These are phyloP conservation scores for Drosophila malerkotliana DNA, from an alignment of 1,140 invertebrate genomes.

Conservation along the genomic window DNA sequence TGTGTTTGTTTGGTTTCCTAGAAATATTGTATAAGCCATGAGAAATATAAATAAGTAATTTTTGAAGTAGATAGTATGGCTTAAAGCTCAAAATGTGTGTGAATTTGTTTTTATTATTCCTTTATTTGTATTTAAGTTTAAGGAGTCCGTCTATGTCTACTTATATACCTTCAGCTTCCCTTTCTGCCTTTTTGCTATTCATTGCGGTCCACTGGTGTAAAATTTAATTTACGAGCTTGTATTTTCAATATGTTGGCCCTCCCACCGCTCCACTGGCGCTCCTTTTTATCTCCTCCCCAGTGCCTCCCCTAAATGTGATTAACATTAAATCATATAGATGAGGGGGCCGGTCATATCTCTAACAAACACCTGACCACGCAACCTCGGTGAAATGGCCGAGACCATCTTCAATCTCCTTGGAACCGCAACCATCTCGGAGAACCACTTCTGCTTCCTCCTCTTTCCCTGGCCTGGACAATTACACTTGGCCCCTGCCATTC, in stretches of 20 bases:
- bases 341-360: conserved; percentile 63
- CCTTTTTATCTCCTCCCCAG: conserved; percentile 8
- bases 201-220: conserved; percentile 68
- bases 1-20: not conserved
- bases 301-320: conserved; percentile 71
- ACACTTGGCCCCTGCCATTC: conserved; percentile 68
- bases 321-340: conserved; percentile 76
- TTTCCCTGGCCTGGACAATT: conserved; percentile 61
- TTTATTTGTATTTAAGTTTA: too few species aligned
- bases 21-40: not conserved
- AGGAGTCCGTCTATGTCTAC: too few species aligned
- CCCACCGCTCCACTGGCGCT: not conserved
- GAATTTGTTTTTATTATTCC: not conserved
- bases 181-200: conserved; percentile 56
- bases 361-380: conserved; percentile 68
- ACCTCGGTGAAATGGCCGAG: conserved; percentile 7
- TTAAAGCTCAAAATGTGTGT: not conserved
- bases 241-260: conserved; percentile 66
- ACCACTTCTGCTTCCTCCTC: not conserved
- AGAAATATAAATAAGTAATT: not conserved
- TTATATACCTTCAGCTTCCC: not conserved
- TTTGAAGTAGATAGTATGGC: not conserved
- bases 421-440: conserved; percentile 22
- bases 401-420: conserved; percentile 33
- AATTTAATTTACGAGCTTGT: conserved; percentile 81